Base-by-base conservation (phyloP, 2,888 invertebrate genomes). In the Anoplius nigerrimus region DNA sequence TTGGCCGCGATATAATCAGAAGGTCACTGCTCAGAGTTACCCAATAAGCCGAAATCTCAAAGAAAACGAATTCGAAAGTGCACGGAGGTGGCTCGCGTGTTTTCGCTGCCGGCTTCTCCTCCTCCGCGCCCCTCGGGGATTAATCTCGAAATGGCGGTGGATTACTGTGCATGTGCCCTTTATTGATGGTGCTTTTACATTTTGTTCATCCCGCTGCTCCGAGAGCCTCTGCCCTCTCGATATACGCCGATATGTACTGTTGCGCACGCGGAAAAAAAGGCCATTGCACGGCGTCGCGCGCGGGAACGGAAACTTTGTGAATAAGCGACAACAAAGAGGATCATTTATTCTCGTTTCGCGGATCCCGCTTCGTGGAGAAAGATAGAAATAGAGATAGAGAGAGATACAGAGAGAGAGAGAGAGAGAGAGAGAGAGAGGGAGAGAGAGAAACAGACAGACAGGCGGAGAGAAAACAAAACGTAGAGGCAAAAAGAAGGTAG, bases 101-200 rank as follows among this genome's bases (percentile, higher is more conserved):
- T 34, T 34, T 34, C 34, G 34, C 11, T 34, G 34, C n/a, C n/a
- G n/a, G n/a, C 11, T 34, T 34, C 11, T 34, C 11, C 34, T 6
- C 34, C 34, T 6, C 18, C 20, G 15, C 43, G 20, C 21, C 56
- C 18, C 20, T 21, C 20, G 18, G 43, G 22, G 43, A 55, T 42
- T 45, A 62, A 62, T 46, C 55, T 46, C 46, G 27, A 55, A 24
- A 55, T 46, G 45, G 42, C 42, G 20, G 20, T 34, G 54, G 56
- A 18, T 54, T 71, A 54, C 56, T 48, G 72, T 72, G 72, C 72
- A 65, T 62, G 72, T 72, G 56, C 55, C 53, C 59, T 72, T 72
- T 72, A 72, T 72, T 72, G 54, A 62, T 62, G 57, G 70, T 71
- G 72, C 72, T 72, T 71, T 67, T 72, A 72, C 72, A 72, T 64